Base-by-base conservation (phyloP, 2,797 vertebrate species). In the Leucoraja ocellata region DNA sequence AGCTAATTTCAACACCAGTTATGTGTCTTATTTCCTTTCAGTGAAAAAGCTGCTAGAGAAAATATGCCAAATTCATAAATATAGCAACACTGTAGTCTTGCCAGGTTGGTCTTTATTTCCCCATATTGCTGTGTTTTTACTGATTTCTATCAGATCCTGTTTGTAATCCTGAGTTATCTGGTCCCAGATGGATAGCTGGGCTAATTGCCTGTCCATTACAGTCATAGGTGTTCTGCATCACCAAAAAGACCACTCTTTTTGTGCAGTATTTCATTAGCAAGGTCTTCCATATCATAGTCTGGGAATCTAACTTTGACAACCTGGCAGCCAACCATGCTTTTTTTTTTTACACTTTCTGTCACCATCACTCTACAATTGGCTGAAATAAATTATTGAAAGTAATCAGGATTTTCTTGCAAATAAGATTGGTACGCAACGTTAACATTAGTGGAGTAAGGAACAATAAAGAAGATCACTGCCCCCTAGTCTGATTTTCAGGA, bases 131-230 rank as follows among this genome's bases (percentile, higher is more conserved):
- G 2, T 25, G 7, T 81, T 25, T 28, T 84, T 58, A 58, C 81
- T 28, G 39, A 61, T 28, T 78, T 78, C 32, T 78, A 32, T 78
- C 32, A 36, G 11, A 78, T 36, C 77, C 77, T 36, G 77, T 78
- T 36, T 78, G 18, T 54, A 7, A 81, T 36, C 39, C 46, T 25
- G 39, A 54, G 81, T 58, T 83, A 84, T 84, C 54, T 61, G 54
- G 23, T 28, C 4, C n/a, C 54, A 61, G 81, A 84, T 84, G 81
- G 81, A 84, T 84, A 58, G 21, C 54, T 23, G 58, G 54, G 54
- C 23, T 58, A 84, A 58, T 84, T 84, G 13, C 81, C n/a, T 78
- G 28, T 78, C 77, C 81, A 58, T 84, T 58, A 84, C 81, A 84
- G 81, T 2, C 54, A 4, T 28, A 58, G 25, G 2, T 84, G 81